Base-by-base conservation (phyloP, 1,140 invertebrate species). In the Drosophila nannoptera region DNA sequence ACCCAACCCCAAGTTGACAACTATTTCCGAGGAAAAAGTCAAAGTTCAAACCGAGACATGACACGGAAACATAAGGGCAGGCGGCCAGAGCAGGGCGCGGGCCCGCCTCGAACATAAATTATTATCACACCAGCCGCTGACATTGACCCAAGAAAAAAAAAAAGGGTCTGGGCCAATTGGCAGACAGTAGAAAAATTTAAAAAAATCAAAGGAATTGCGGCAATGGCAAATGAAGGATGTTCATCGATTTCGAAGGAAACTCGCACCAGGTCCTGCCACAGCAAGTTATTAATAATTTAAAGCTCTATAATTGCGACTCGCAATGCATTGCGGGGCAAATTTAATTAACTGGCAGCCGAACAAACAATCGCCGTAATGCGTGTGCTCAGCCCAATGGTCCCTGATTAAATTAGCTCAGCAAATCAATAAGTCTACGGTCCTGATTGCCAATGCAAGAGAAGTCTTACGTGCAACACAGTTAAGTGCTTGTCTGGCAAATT, bases 291-390 rank as follows among this genome's bases (percentile, higher is more conserved):
- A 70, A 82, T 81, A 73, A 70, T 77, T 67, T 6, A 50, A 73
- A 36, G 35, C 22, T 12, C 46, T 29, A 32, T 12, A n/a, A 56
- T 52, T 55, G 50, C 56, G 50, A 71, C 62, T 69, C 45, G 8
- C 50, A 56, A 71, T 67, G 56, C 48, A 16, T 46, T 22, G 54
- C 46, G 45, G 68, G 45, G 56, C 42, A 54, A 70, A 81, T 81
- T 82, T 62, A 82, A 82, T 81, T 82, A 81, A 71, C 63, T 67
- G 5, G 9, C 6, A 8, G 32, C 33, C 78, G 71, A 67, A 82
- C 61, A 76, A 46, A 16, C 14, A 46, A 38, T 12, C 35, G 35
- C 68, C 42, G 36, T 46, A 29, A 56, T 69, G 52, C 48, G 64
- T 73, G 58, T 64, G 43, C 16, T 35, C n/a, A 55, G 33, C 7